These are phyloP conservation scores for Cantharis rufa DNA, from an alignment of 2,888 invertebrate species.

Conservation along the genomic window DNA sequence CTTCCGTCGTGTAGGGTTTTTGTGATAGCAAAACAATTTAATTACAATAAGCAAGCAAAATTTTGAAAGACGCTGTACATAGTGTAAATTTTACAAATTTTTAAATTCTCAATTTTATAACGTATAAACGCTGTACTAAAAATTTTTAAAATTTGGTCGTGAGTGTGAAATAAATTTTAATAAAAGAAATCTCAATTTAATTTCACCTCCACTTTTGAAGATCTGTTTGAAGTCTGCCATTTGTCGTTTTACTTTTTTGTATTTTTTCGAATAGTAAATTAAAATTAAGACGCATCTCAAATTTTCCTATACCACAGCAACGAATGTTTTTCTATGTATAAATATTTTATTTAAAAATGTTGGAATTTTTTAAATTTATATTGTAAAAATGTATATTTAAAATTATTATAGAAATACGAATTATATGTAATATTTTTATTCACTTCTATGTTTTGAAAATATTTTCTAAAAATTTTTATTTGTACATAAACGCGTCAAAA, in stretches of 20 bases:
- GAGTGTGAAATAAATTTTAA: conserved; percentile 14
- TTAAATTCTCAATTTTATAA: conserved; percentile 18
- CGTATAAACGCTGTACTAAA: not conserved
- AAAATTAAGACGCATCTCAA: not conserved
- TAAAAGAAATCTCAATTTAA: conserved; percentile 18
- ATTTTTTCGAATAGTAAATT: conserved; percentile 1
- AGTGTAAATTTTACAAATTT: conserved; percentile 13
- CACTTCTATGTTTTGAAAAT: conserved; percentile 25
- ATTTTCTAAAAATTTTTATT: conserved; percentile 6
- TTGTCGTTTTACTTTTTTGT: not conserved
- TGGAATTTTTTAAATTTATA: conserved; percentile 26
- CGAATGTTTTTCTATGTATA: not conserved
- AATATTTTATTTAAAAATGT: conserved; percentile 22
- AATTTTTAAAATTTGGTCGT: conserved; percentile 4
- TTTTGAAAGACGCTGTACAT: conserved; percentile 2
- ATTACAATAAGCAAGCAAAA: not conserved
- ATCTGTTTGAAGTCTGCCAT: not conserved
- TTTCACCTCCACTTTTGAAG: not conserved
- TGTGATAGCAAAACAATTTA: not conserved
- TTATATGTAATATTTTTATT: conserved; percentile 27
- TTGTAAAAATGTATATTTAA: conserved; percentile 25
- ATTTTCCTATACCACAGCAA: not conserved
- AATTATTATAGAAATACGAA: conserved; percentile 17
- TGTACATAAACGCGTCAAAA: not conserved
- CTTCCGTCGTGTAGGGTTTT: not conserved